Base-by-base conservation (phyloP, 2,888 invertebrate genomes). In the Ectemnius lituratus region DNA sequence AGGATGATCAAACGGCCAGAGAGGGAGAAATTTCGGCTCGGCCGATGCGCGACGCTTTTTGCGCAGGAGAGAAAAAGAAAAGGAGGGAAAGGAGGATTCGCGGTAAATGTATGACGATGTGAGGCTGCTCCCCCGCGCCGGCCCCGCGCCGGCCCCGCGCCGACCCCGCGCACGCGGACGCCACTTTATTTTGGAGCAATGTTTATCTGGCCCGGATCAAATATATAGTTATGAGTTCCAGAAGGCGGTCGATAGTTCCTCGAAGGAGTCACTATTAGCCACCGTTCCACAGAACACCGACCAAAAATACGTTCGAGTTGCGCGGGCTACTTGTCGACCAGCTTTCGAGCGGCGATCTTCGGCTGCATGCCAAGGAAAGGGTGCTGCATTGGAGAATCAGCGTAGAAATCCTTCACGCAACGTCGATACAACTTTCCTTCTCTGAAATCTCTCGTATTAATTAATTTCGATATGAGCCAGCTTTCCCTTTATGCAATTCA, bases 181-280 rank as follows among this genome's bases (percentile, higher is more conserved):
- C 52, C 16, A 52, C 78, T 83, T 85, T 85, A 85, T 85, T 85
- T 85, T 82, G 74, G 85, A 78, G 77, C 78, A 75, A 78, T 86
- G 87, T 87, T 88, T 88, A 89, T 89, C 89, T 87, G 88, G 85
- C 87, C 87, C 83, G 87, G 84, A 89, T 88, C 84, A 85, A 85
- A 84, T 88, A 86, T 88, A 88, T 87, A 86, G 87, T 89, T 88
- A 88, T 87, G 88, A 87, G 85, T 89, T 89, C 88, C 89, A 89
- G 88, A 89, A 88, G 89, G 88, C 86, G 82, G 73, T 79, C 86
- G 85, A 88, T 88, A 86, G 85, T 88, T 89, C 88, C 79, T 80
- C 85, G 88, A 89, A 89, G 84, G 84, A 84, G 86, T 86, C 78
- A 80, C 85, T 85, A 85, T 86, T 87, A 86, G 84, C 84, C 67